Conservation (phyloP, 1,140 invertebrate genomes). For the Octopus bimaculoides region DNA sequence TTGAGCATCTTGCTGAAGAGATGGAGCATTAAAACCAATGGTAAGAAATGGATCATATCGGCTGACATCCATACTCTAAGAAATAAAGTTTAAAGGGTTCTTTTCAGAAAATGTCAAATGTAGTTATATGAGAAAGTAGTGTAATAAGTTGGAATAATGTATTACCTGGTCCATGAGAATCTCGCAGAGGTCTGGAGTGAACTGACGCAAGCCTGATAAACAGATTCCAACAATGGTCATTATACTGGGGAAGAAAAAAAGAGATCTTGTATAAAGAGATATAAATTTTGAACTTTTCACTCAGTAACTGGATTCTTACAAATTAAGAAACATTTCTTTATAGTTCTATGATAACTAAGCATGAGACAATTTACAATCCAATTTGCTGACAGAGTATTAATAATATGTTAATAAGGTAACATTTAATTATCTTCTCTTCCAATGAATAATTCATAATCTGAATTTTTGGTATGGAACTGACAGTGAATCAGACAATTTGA, state of each 20-base stretch:
- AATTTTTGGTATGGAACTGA: too few species aligned
- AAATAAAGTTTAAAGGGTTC: too few species aligned
- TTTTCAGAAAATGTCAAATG: too few species aligned
- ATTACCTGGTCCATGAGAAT: constrained; percentile 50
- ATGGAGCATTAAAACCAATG: constrained; percentile 49
- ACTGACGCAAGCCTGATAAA: constrained; percentile 41
- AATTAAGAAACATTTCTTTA: constrained; percentile 14
- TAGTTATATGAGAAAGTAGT: too few species aligned
- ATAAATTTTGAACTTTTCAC: background rate
- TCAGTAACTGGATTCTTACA: background rate
- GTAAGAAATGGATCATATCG: constrained; percentile 46
- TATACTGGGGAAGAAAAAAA: constrained; percentile 38
- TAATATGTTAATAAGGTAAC: too few species aligned
- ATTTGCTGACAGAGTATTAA: too few species aligned
- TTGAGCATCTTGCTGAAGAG: constrained; percentile 43
- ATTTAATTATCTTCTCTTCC: too few species aligned
- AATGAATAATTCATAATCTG: too few species aligned
- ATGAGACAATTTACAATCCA: background rate
- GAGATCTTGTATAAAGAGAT: background rate
- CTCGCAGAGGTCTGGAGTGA: constrained; percentile 51
- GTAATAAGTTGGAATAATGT: too few species aligned
- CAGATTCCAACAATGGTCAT: constrained; percentile 39
- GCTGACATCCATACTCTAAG: constrained; percentile 45
- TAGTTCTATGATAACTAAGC: constrained; percentile 10
- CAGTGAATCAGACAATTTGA: too few species aligned